Conservation (phyloP, 2,113 vertebrate genomes). For the Gila orcuttii region DNA sequence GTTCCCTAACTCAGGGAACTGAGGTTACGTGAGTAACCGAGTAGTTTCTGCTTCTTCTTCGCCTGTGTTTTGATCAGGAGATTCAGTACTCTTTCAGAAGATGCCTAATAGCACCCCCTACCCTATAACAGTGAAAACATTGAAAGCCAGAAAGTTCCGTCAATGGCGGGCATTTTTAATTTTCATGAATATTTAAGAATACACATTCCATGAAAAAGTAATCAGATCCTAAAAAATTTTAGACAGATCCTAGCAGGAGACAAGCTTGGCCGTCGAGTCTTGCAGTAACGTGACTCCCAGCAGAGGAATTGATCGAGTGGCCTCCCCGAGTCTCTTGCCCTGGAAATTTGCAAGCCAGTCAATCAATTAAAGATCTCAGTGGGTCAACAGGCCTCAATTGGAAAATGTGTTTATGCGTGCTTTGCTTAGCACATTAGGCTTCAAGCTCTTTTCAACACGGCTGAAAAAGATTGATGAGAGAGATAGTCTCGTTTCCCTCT, state of each 20-base stretch:
- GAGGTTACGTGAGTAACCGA: too few relatives aligned
- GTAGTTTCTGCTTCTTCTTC: too few relatives aligned
- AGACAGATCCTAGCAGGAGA: slow-evolving; percentile 17
- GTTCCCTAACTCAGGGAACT: too few relatives aligned
- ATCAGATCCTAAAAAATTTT: slow-evolving; percentile 2
- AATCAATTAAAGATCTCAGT: slow-evolving; percentile 48
- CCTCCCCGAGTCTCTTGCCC: slow-evolving; percentile 22
- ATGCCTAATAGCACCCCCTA: too few relatives aligned
- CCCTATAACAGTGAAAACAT: too few relatives aligned
- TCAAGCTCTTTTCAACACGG: neutral
- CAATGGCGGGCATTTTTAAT: neutral
- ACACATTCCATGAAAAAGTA: neutral
- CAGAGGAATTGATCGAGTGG: slow-evolving; percentile 35
- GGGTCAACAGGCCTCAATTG: slow-evolving; percentile 31
- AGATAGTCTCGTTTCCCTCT: neutral
- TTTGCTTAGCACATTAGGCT: neutral
- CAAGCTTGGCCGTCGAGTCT: slow-evolving; percentile 18
- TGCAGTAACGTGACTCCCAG: neutral
- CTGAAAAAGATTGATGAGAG: neutral
- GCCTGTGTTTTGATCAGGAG: too few relatives aligned
- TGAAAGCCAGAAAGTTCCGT: too few relatives aligned
- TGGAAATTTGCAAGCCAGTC: slow-evolving; percentile 43
- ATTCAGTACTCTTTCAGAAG: too few relatives aligned
- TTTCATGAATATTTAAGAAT: neutral
- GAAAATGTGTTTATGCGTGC: neutral